Evolutionary conservation across 2,888 invertebrate genomes (phyloP), one percentile per base, ranked within the genome.

Genomic region (Drosophila testacea): DNA sequence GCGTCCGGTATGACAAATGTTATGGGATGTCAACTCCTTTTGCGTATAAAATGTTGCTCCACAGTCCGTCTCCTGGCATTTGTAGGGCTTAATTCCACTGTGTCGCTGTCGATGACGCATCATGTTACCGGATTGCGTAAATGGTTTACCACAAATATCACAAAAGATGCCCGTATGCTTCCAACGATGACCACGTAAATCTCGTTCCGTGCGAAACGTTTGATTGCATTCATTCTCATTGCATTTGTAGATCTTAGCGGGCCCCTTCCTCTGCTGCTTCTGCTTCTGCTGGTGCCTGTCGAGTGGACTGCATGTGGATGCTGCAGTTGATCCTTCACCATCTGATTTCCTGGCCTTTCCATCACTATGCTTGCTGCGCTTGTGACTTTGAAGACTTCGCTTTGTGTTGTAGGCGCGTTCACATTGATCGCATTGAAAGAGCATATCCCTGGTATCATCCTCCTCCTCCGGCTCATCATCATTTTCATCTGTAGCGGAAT

Each of bases 141-240:
- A 92, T 1, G 86, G 77, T 22, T 90, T 86, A 11, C 91, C 91
- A 42, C 91, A 92, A 34, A 92, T 90, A 62, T 92, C 91, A 50
- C 91, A 92, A 36, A 85, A 77, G 38, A 91, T 90, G n/a, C 91
- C 91, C n/a, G 91, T 91, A 44, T 91, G 91, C 60, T 90, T 91
- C 84, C 85, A 90, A 44, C 83, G 88, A 57, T 91, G 91, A 1
- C 88, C 90, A 0, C 86, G 83, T 27, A 91, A 62, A 52, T 90
- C 87, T 0, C 90, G 78, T 36, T 83, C 90, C 1, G 85, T 85
- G 10, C 86, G 85, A 61, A 91, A 91, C 0, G 81, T 77, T 44
- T 89, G 81, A 36, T 79, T 84, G 66, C 91, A 91, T 13, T 67
- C 81, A 7, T 10, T 16, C 38, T 90, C 88, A 4, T 70, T 59